Evolutionary conservation across 2,113 vertebrate genomes (phyloP).

Genomic region (Dipodomys ordii): DNA sequence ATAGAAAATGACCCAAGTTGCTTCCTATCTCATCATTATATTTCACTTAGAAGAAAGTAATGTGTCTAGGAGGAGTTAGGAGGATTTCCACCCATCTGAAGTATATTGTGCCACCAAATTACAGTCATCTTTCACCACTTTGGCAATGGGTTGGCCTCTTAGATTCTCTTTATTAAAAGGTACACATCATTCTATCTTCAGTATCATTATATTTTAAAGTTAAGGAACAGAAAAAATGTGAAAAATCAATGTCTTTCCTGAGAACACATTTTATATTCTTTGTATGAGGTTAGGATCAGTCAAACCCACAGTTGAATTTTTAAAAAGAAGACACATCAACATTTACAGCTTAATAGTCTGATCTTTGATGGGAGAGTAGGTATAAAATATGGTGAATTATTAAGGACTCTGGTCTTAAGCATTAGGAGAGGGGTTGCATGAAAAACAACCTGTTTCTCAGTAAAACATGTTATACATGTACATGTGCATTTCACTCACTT

Average conservation of each 20-base stretch:
- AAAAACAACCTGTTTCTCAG: background rate
- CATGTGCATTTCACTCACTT: background rate
- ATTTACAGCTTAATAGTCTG: constrained; percentile 11
- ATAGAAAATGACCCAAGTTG: background rate
- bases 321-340: background rate
- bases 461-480: background rate
- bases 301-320: constrained; percentile 20
- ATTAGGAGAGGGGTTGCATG: background rate
- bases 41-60: background rate
- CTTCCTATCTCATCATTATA: background rate
- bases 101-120: constrained; percentile 20
- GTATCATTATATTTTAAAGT: background rate
- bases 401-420: background rate
- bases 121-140: constrained; percentile 19
- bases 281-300: background rate
- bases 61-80: background rate
- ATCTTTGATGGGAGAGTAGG: constrained; percentile 14
- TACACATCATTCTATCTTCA: background rate
- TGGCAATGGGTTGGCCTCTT: background rate
- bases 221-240: constrained; percentile 7
- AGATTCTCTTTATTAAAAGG: constrained; percentile 1
- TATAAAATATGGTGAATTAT: constrained; percentile 44
- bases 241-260: constrained; percentile 7
- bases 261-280: background rate
- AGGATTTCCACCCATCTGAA: constrained; percentile 5